Conservation (phyloP, 2,888 invertebrate genomes). For the Hetaerina titia region DNA sequence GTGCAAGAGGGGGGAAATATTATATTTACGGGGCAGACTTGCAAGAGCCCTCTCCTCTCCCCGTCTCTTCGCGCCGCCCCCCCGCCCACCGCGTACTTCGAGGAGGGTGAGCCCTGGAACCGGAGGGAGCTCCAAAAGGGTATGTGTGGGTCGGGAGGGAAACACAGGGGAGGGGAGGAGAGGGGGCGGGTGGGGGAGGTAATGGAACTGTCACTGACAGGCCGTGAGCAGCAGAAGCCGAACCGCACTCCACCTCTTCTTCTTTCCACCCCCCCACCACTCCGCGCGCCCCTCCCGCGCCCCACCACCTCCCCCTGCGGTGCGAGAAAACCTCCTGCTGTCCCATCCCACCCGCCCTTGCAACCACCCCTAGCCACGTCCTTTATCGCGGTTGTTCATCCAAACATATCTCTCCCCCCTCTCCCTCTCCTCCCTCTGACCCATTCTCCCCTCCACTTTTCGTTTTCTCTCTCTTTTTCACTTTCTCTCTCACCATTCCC, state of each 20-base stretch:
- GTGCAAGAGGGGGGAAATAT: neutral
- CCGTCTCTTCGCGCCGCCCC: neutral
- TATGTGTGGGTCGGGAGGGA: neutral
- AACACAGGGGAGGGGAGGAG: neutral
- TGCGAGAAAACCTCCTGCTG: neutral
- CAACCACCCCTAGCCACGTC: neutral
- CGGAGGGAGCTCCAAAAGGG: neutral
- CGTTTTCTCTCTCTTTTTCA: neutral
- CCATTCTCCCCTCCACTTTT: neutral
- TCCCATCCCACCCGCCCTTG: neutral
- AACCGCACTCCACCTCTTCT: neutral
- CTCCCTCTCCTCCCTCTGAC: neutral
- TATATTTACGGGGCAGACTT: neutral
- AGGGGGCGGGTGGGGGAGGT: neutral
- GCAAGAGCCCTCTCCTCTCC: neutral
- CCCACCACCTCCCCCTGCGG: neutral
- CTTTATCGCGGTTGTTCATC: neutral
- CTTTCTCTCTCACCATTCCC: neutral
- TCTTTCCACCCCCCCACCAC: neutral
- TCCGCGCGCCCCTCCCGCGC: neutral
- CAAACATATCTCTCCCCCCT: neutral
- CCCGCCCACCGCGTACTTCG: neutral
- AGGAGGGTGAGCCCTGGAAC: no score
- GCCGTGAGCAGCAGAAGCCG: neutral
- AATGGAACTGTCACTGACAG: slow-evolving; percentile 42